Conservation (phyloP, 2,113 vertebrate species). For the Pterocles gutturalis region DNA sequence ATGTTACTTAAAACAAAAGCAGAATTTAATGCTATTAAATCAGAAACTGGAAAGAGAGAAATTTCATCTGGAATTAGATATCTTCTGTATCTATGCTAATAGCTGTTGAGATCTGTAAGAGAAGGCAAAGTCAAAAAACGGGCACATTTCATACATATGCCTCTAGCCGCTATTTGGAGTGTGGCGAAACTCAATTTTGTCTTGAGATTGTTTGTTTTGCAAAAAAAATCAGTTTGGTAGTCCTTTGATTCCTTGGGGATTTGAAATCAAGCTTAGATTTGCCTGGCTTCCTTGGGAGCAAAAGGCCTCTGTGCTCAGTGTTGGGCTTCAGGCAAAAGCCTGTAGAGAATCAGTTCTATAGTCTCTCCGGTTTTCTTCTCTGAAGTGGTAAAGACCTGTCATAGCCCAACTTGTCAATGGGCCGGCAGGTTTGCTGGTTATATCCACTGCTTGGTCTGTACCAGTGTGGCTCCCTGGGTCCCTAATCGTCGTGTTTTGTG, state of each 20-base stretch:
- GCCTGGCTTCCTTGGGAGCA: neutral
- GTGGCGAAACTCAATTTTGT: neutral
- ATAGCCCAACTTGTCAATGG: neutral
- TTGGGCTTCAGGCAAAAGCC: accelerated
- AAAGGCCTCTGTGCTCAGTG: neutral
- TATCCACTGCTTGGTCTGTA: accelerated
- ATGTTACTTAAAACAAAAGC: neutral
- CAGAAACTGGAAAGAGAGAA: neutral
- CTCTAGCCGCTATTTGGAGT: neutral
- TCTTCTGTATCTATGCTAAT: neutral
- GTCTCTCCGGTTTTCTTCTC: neutral
- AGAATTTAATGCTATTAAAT: neutral
- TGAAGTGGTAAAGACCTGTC: neutral
- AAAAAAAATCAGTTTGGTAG: neutral
- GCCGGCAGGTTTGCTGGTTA: neutral
- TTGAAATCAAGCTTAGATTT: neutral
- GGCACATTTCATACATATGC: neutral
- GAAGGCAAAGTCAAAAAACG: neutral
- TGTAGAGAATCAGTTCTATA: neutral
- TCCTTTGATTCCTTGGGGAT: neutral
- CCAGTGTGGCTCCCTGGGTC: no score
- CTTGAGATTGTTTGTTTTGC: neutral
- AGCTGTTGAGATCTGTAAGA: neutral
- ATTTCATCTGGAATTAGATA: neutral
- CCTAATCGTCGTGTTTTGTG: neutral